Conservation (phyloP, 1,140 invertebrate genomes). For the Neomicropteryx cornuta region DNA sequence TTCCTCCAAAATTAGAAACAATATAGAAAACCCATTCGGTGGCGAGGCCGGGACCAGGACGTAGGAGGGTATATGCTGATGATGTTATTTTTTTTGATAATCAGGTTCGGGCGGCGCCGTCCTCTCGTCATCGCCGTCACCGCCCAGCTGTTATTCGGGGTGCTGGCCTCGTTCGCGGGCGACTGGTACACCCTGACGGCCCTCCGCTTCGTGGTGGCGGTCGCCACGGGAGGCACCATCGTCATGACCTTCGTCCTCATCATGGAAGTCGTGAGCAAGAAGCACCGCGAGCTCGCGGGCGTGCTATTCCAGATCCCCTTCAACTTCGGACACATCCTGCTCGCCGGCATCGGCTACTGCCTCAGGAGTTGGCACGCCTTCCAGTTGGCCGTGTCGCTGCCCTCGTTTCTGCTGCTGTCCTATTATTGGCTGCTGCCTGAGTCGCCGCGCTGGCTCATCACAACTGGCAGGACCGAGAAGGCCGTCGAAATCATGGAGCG, state of each 20-base stretch:
- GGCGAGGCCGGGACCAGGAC: neutral
- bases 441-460: constrained; percentile 70
- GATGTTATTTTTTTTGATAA: constrained; percentile 18
- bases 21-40: too few species aligned
- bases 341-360: constrained; percentile 49
- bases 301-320: constrained; percentile 63
- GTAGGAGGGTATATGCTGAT: neutral
- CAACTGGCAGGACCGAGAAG: constrained; percentile 53
- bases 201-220: constrained; percentile 55
- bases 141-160: constrained; percentile 50
- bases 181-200: constrained; percentile 58
- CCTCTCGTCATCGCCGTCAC: constrained; percentile 53
- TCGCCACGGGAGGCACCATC: constrained; percentile 65
- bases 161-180: constrained; percentile 50
- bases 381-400: constrained; percentile 63
- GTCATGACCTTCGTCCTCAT: constrained; percentile 60
- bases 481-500: constrained; percentile 55
- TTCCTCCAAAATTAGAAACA: too few species aligned
- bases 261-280: constrained; percentile 60
- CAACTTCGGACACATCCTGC: constrained; percentile 51
- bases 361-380: constrained; percentile 60
- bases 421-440: constrained; percentile 73
- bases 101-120: constrained; percentile 55
- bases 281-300: constrained; percentile 56
- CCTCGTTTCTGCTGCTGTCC: constrained; percentile 56